A percentile compares a stretch with the other conserved stretches of the same genome.
Evolutionary conservation across 2,797 vertebrate genomes (phyloP).

Genomic region (Phrynocephalus guinanensis): DNA sequence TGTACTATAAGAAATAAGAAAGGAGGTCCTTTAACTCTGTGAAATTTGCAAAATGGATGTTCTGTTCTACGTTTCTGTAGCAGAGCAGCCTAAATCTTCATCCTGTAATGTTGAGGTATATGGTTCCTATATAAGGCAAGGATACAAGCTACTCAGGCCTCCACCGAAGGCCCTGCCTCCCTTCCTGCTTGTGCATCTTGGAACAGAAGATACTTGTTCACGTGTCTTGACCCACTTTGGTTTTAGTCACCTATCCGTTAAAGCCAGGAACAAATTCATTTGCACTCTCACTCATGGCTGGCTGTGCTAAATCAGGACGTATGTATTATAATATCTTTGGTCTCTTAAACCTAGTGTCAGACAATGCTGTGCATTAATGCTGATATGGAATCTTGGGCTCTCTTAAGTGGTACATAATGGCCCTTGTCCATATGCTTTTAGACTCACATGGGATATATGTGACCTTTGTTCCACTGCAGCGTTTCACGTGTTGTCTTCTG

Average conservation of each 20-base stretch:
- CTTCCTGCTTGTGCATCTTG: neutral
- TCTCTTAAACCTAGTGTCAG: neutral
- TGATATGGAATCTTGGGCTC: neutral
- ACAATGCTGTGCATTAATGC: too few relatives aligned
- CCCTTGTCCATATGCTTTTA: neutral
- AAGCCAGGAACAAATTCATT: conserved; percentile 44
- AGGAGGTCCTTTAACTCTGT: neutral
- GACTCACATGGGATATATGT: neutral
- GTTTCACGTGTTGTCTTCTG: neutral
- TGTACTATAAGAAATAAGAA: too few relatives aligned
- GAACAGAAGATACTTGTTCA: conserved; percentile 56
- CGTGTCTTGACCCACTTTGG: conserved; percentile 48
- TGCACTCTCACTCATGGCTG: neutral
- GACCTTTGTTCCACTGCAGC: neutral
- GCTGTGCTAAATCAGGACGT: neutral
- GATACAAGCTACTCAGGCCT: rapidly evolving
- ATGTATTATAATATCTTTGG: neutral
- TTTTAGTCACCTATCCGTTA: conserved; percentile 50
- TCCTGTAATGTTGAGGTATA: neutral
- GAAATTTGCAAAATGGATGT: neutral
- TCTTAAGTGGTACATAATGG: neutral
- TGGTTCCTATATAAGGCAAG: rapidly evolving
- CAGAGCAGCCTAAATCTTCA: neutral
- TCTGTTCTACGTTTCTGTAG: neutral
- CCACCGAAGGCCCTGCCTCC: rapidly evolving